These are phyloP conservation scores for Poecile atricapillus DNA, from an alignment of 2,113 vertebrate genomes.

Conservation along the genomic window DNA sequence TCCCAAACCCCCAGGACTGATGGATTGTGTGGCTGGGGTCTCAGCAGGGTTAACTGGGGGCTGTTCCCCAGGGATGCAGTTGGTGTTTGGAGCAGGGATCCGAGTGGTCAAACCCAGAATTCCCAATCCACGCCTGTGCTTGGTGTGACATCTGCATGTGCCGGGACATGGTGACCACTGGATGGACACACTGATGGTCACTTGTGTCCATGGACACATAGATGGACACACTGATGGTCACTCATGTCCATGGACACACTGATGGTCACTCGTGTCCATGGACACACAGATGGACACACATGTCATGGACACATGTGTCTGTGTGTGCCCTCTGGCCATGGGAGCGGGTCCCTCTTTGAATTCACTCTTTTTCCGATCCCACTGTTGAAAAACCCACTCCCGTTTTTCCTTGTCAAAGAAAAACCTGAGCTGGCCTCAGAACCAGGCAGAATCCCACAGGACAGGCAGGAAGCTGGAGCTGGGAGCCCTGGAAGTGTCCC, in stretches of 20 bases:
- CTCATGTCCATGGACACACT: too few relatives aligned
- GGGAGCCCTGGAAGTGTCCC: not conserved
- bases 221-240: not conserved
- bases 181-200: not conserved
- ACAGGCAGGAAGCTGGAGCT: not conserved
- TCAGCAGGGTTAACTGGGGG: not conserved
- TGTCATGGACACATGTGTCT: rapidly evolving
- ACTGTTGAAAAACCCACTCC: not conserved
- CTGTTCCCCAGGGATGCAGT: not conserved
- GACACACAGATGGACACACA: not conserved
- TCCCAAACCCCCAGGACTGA: not conserved
- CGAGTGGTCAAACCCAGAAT: rapidly evolving
- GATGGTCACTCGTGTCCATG: rapidly evolving
- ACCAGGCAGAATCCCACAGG: not conserved
- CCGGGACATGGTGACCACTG: rapidly evolving
- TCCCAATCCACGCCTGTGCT: not conserved
- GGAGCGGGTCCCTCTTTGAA: rapidly evolving
- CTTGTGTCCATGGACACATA: rapidly evolving
- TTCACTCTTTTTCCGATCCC: not conserved
- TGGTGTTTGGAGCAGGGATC: not conserved
- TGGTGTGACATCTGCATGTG: rapidly evolving
- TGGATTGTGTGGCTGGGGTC: not conserved
- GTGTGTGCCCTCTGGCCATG: rapidly evolving
- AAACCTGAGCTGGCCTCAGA: not conserved
- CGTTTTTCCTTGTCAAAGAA: not conserved